Evolutionary conservation across 2,113 vertebrate genomes (phyloP), one percentile per base, ranked within the genome.

Genomic region (Anthoscopus minutus): DNA sequence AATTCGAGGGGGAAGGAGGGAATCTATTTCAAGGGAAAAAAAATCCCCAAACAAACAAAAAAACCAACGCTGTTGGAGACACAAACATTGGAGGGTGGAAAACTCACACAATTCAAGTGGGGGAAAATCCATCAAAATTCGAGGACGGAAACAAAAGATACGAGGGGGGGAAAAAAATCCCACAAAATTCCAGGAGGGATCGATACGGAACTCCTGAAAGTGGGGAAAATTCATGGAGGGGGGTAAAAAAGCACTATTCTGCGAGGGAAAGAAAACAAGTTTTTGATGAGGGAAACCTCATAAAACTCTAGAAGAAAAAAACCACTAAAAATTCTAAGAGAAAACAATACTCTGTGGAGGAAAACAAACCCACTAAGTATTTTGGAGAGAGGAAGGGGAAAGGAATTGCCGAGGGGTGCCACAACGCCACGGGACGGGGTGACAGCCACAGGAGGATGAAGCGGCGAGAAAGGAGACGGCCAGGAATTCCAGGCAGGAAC

Each of bases 361-460:
- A 18, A 71, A 62, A 24, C 30, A 40, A 54, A 17, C 15, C 13
- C 28, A 23, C 3, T 5, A 45, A 45, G 19, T 5, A n/a, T 40
- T 65, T 18, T 14, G 27, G 27, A 3, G 13, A 2, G 5, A 3
- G 5, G 2, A 2, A n/a, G 13, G 9, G 33, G 38, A 4, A 21
- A 53, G 38, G 38, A 38, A 53, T 24, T 20, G 38, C 54, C 11
- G 17, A 33, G 27, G 51, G 17, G n/a, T 31, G 27, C 25, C 44
- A 11, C 13, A 33, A 37, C 13, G 16, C 4, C 7, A 27, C 42
- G 18, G 25, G 66, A 37, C 6, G 10, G 33, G 7, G 11, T 13
- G 21, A 21, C 21, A 12, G 10, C 10, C 9, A 18, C 48, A 7
- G 67, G 12, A 18, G 66, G 35, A n/a, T 13, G 7, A 8, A 2